Conservation (phyloP, 2,797 vertebrate species). For the Liasis olivaceus region DNA sequence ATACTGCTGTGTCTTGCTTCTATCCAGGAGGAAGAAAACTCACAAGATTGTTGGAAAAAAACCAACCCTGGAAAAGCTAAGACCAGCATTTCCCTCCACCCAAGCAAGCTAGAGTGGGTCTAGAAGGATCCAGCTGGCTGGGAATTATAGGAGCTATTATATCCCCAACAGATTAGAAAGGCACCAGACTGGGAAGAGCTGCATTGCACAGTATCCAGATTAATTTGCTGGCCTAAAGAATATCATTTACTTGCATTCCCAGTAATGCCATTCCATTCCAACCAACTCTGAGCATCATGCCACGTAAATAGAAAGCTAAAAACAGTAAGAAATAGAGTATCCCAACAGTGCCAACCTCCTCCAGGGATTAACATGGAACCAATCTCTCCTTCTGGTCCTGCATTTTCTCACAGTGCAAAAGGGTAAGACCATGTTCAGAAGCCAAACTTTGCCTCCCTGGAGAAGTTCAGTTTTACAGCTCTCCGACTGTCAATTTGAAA, state of each 20-base stretch:
- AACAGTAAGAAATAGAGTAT: not conserved
- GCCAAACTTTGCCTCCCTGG: slow-evolving; percentile 37
- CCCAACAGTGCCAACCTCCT: not conserved
- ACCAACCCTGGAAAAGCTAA: not conserved
- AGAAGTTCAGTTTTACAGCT: slow-evolving; percentile 22
- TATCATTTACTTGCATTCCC: not conserved
- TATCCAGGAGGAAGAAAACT: not conserved
- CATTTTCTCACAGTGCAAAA: slow-evolving; percentile 27
- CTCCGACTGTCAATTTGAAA: slow-evolving; percentile 35
- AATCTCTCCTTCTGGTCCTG: not conserved
- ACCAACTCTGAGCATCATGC: not conserved
- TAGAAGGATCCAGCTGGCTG: not conserved
- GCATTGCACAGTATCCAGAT: not conserved
- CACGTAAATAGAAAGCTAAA: not conserved
- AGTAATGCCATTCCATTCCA: not conserved
- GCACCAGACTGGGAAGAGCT: not conserved
- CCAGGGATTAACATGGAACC: not conserved
- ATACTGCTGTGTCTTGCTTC: not conserved
- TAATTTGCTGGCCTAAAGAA: not conserved
- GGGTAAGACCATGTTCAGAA: slow-evolving; percentile 36
- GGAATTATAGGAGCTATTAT: not conserved
- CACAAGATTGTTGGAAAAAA: not conserved
- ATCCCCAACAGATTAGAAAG: not conserved
- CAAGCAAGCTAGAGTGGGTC: not conserved
- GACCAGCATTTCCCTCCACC: not conserved